Evolutionary conservation across 2,797 vertebrate genomes (phyloP).

Genomic region (Pantherophis alleghaniensis): DNA sequence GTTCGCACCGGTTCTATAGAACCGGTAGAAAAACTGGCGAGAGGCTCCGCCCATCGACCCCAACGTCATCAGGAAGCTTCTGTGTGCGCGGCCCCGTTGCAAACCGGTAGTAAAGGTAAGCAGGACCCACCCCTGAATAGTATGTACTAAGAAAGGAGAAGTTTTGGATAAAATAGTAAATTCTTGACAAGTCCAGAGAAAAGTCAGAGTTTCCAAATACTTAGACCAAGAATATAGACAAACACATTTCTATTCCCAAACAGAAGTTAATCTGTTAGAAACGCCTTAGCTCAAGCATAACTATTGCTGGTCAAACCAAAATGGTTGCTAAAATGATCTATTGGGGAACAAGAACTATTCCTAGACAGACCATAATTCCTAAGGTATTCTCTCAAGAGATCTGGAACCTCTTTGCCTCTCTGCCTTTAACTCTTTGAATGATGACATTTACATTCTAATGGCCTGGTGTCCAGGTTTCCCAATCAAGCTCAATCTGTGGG

Average conservation of each 20-base stretch:
- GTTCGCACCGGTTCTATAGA: no score
- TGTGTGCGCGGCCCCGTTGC: rapidly evolving
- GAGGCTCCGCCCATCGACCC: no score
- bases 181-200: neutral
- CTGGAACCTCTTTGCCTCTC: neutral
- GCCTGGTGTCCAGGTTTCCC: neutral
- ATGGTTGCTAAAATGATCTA: neutral
- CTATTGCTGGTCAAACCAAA: neutral
- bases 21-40: no score
- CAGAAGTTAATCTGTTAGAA: neutral
- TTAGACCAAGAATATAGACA: neutral
- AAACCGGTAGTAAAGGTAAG: no score
- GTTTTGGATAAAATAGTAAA: neutral
- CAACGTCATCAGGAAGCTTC: no score
- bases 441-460: neutral
- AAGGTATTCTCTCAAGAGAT: neutral
- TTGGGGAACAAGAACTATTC: neutral
- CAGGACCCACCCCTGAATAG: no score
- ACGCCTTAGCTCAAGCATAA: neutral
- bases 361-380: neutral
- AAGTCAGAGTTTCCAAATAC: neutral
- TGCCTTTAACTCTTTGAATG: neutral
- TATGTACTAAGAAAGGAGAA: neutral
- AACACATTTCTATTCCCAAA: neutral
- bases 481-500: neutral